These are phyloP conservation scores for Ornithoptera priamus DNA, from an alignment of 2,888 invertebrate species.

Conservation along the genomic window DNA sequence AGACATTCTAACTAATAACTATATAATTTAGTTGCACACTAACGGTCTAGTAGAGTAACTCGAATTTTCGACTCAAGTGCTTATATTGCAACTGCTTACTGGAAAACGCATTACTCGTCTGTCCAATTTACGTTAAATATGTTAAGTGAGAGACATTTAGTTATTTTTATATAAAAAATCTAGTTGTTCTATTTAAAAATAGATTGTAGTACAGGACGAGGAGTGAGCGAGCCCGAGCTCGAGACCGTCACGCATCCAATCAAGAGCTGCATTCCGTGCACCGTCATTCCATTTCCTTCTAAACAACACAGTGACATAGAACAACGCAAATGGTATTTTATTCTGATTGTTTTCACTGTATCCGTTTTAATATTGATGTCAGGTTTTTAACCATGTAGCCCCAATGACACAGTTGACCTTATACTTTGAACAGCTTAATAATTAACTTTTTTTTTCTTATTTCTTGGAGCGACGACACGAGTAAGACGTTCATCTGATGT, in stretches of 20 bases:
- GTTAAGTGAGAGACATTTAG: not conserved
- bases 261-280: conserved; percentile 22
- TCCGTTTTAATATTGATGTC: conserved; percentile 14
- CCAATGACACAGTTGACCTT: conserved; percentile 7
- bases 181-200: not conserved
- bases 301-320: conserved; percentile 20
- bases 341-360: conserved; percentile 16
- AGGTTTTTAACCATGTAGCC: conserved; percentile 15
- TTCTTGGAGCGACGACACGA: no score
- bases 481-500: no score
- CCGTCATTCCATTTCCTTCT: conserved; percentile 27
- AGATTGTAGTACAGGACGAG: conserved; percentile 11
- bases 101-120: not conserved
- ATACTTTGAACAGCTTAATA: conserved; percentile 2
- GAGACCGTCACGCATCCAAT: conserved; percentile 13
- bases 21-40: no score
- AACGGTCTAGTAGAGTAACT: no score
- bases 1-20: no score
- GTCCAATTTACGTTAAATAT: not conserved
- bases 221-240: conserved; percentile 16
- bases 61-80: no score
- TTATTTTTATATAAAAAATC: not conserved
- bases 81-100: no score
- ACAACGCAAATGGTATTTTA: conserved; percentile 6
- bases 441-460: not conserved